These are phyloP conservation scores for Gerosis bhagava DNA, from an alignment of 2,888 invertebrate species.

Conservation along the genomic window DNA sequence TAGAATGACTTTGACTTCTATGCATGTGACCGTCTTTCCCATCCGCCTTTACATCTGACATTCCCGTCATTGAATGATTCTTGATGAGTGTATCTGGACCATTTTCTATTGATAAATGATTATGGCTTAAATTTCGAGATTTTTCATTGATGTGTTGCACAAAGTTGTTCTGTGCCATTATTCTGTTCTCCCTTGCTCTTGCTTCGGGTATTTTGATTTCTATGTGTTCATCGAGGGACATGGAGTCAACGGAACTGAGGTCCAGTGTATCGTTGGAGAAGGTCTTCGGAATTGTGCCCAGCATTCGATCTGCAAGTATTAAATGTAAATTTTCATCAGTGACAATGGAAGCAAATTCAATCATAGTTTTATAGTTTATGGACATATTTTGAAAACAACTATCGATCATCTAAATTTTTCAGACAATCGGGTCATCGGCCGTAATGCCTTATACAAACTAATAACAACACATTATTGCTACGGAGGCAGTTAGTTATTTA, in stretches of 20 bases:
- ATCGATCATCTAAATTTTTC: too few species aligned
- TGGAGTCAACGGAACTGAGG: constrained; percentile 84
- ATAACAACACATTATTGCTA: too few species aligned
- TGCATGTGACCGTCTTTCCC: constrained; percentile 55
- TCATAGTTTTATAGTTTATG: too few species aligned
- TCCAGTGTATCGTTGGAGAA: constrained; percentile 84
- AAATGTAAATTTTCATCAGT: too few species aligned
- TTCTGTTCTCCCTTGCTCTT: constrained; percentile 70
- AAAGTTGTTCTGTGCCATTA: constrained; percentile 75
- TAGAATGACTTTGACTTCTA: constrained; percentile 71
- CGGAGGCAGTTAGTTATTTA: too few species aligned
- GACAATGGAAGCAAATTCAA: too few species aligned
- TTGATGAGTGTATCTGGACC: constrained; percentile 47
- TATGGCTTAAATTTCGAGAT: constrained; percentile 59
- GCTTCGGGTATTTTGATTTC: constrained; percentile 82
- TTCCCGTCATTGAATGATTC: constrained; percentile 33
- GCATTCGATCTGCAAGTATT: constrained; percentile 65
- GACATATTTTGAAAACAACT: too few species aligned
- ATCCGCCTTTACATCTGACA: constrained; percentile 29
- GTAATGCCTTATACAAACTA: too few species aligned
- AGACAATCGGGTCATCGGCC: too few species aligned
- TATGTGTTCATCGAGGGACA: constrained; percentile 83
- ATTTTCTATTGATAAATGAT: constrained; percentile 66
- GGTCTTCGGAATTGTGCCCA: constrained; percentile 75
- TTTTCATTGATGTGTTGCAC: constrained; percentile 73